These are phyloP conservation scores for Drosophila gaucha DNA, from an alignment of 2,888 invertebrate species.

Conservation along the genomic window DNA sequence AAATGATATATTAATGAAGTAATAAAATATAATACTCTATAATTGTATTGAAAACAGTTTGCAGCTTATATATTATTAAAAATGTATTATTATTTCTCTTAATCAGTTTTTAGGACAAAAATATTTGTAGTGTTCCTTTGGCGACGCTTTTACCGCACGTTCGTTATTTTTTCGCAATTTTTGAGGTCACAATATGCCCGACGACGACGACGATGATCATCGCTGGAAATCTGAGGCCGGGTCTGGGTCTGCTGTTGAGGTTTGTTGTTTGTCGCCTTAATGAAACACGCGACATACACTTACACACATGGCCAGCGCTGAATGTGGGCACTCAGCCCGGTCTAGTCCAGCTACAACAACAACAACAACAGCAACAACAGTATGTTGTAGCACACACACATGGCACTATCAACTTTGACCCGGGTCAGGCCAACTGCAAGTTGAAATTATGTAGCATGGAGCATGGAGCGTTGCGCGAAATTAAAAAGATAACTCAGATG, in stretches of 20 bases:
- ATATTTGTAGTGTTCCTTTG: conserved; percentile 62
- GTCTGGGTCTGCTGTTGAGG: conserved; percentile 50
- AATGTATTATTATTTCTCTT: too few species aligned
- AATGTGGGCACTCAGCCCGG: conserved; percentile 37
- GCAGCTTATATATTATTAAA: too few species aligned
- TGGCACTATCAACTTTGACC: conserved; percentile 76
- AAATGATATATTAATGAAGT: too few species aligned
- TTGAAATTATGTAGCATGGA: conserved; percentile 63
- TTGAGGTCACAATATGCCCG: conserved; percentile 77
- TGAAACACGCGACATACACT: conserved; percentile 79
- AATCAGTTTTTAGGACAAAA: background rate
- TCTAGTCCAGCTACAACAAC: conserved; percentile 35
- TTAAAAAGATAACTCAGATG: conserved; percentile 81
- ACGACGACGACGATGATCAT: conserved; percentile 65
- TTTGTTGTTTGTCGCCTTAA: conserved; percentile 80
- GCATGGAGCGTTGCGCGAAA: conserved; percentile 63
- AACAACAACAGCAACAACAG: conserved; percentile 23
- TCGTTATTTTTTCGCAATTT: conserved; percentile 78
- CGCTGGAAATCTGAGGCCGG: conserved; percentile 76
- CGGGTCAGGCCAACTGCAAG: conserved; percentile 72
- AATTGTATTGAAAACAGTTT: too few species aligned
- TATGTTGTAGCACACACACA: conserved; percentile 42
- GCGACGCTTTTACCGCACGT: conserved; percentile 81
- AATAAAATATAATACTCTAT: too few species aligned
- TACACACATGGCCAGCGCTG: conserved; percentile 50